These are phyloP conservation scores for Papilio elwesi DNA, from an alignment of 2,888 invertebrate genomes.

Conservation along the genomic window DNA sequence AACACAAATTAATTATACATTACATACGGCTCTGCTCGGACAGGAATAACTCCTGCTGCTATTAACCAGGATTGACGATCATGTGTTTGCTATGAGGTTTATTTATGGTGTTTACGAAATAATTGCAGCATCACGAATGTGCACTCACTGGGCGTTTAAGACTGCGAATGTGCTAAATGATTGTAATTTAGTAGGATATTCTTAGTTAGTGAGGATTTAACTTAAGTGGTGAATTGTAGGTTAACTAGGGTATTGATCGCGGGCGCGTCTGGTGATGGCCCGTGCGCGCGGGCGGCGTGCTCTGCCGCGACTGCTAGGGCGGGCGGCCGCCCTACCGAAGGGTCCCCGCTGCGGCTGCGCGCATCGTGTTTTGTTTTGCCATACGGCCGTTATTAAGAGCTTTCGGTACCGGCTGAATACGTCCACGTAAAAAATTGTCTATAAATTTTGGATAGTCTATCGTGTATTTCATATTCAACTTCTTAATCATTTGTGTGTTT, in stretches of 20 bases:
- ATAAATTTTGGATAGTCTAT: background rate
- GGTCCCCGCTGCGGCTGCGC: conserved; percentile 66
- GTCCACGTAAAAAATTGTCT: conserved; percentile 31
- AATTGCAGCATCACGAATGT: conserved; percentile 57
- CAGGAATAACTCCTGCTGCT: conserved; percentile 59
- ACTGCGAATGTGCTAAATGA: conserved; percentile 29
- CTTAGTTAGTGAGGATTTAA: conserved; percentile 40
- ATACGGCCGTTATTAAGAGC: conserved; percentile 62
- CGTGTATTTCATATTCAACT: background rate
- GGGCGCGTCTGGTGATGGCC: conserved; percentile 60
- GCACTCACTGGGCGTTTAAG: conserved; percentile 39
- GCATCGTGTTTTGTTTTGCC: conserved; percentile 63
- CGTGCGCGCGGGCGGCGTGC: conserved; percentile 77
- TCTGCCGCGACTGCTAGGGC: conserved; percentile 77
- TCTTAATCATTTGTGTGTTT: background rate
- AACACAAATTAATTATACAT: conserved; percentile 50
- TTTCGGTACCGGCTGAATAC: conserved; percentile 52
- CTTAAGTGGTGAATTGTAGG: conserved; percentile 42
- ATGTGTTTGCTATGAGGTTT: conserved; percentile 72
- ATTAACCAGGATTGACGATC: conserved; percentile 55
- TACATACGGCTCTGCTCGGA: conserved; percentile 43
- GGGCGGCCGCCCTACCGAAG: conserved; percentile 56
- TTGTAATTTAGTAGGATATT: conserved; percentile 29
- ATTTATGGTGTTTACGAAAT: conserved; percentile 59
- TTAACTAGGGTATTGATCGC: conserved; percentile 69